Evolutionary conservation across 2,113 vertebrate species (phyloP).

Genomic region (Picathartes gymnocephalus): DNA sequence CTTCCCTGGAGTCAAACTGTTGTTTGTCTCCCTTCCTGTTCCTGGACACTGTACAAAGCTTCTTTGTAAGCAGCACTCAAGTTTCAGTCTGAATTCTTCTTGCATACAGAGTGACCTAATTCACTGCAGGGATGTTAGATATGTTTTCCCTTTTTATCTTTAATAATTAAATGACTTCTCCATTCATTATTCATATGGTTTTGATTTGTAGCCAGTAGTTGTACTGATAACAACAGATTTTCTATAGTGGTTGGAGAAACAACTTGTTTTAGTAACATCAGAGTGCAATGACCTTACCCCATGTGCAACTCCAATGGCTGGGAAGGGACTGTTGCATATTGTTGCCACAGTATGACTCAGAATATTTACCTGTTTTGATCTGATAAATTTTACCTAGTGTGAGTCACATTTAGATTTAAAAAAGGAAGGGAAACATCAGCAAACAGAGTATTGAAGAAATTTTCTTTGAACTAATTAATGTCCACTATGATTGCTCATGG

Average conservation of each 20-base stretch:
- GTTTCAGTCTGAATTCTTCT: slow-evolving; percentile 42
- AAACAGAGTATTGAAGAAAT: background rate
- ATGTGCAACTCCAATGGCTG: background rate
- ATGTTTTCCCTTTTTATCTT: slow-evolving; percentile 16
- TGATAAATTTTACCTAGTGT: background rate
- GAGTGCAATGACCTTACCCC: background rate
- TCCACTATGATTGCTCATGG: background rate
- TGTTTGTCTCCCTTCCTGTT: background rate
- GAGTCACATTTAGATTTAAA: background rate
- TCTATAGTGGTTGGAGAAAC: slow-evolving; percentile 22
- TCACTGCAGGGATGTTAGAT: slow-evolving; percentile 31
- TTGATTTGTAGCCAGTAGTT: slow-evolving; percentile 43
- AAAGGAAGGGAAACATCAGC: background rate
- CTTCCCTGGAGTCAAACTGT: background rate
- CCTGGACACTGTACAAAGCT: slow-evolving; percentile 17
- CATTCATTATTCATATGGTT: slow-evolving; percentile 56
- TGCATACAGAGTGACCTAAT: slow-evolving; percentile 42
- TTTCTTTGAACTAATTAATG: background rate
- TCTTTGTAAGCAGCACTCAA: slow-evolving; percentile 21
- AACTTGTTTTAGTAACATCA: slow-evolving; percentile 18
- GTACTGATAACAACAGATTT: slow-evolving; percentile 32
- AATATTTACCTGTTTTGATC: background rate
- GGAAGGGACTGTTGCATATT: background rate
- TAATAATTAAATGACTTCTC: slow-evolving; percentile 45
- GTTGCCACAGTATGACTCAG: background rate